These are phyloP conservation scores for Drosophila leontia DNA, from an alignment of 1,140 invertebrate genomes.

Conservation along the genomic window DNA sequence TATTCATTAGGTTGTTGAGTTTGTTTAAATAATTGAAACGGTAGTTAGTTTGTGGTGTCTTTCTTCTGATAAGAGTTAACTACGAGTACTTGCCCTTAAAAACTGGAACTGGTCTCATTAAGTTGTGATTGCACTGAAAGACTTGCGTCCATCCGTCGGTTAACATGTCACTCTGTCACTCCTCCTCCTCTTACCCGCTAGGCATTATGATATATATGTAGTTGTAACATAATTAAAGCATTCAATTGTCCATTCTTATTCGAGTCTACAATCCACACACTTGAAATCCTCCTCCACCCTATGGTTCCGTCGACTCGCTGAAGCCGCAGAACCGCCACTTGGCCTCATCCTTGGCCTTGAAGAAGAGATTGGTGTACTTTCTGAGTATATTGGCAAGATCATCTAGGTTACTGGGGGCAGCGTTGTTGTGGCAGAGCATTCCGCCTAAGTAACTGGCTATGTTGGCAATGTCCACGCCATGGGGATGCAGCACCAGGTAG, in stretches of 20 bases:
- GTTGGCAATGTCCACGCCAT: slow-evolving; percentile 93
- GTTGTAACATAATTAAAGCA: slow-evolving; percentile 73
- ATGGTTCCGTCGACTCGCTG: slow-evolving; percentile 25
- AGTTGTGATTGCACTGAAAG: slow-evolving; percentile 68
- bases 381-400: slow-evolving; percentile 91
- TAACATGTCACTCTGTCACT: slow-evolving; percentile 52
- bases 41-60: slow-evolving; percentile 62
- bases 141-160: slow-evolving; percentile 51
- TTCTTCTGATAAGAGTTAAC: slow-evolving; percentile 43
- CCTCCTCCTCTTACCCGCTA: slow-evolving; percentile 45
- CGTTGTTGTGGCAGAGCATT: slow-evolving; percentile 86
- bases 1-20: slow-evolving; percentile 34
- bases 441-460: slow-evolving; percentile 94
- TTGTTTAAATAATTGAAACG: slow-evolving; percentile 78
- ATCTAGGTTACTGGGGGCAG: slow-evolving; percentile 87
- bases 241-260: slow-evolving; percentile 65
- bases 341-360: slow-evolving; percentile 85
- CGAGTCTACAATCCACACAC: slow-evolving; percentile 8
- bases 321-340: slow-evolving; percentile 91
- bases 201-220: slow-evolving; percentile 53
- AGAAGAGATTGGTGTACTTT: slow-evolving; percentile 92
- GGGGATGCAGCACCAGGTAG: slow-evolving; percentile 94
- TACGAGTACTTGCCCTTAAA: slow-evolving; percentile 52
- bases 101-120: slow-evolving; percentile 72
- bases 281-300: neutral